phyloP scores from a whole-genome alignment of 1,140 invertebrate species.

The Drosophila tsacasi region DNA sequence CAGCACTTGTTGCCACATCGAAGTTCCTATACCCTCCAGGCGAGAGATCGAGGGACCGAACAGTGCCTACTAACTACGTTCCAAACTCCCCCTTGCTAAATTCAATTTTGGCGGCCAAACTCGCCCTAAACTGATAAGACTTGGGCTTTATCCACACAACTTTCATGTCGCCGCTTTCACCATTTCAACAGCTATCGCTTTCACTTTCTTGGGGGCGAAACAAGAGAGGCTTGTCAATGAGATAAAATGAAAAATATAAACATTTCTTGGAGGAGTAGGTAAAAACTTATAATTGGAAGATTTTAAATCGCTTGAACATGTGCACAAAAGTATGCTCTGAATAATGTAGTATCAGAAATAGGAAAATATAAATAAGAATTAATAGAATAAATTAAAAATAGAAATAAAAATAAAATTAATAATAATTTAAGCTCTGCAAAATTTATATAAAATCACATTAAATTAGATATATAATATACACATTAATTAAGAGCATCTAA shows the following conservation, averaged over 20 bases:
- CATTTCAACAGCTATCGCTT: conserved; percentile 24
- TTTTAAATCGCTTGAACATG: not conserved
- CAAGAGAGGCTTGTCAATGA: not conserved
- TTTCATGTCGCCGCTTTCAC: conserved; percentile 29
- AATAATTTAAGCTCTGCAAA: no score
- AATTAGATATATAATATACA: not conserved
- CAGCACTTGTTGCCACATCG: conserved; percentile 61
- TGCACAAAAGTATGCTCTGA: not conserved
- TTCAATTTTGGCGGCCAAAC: conserved; percentile 49
- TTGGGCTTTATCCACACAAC: conserved; percentile 29
- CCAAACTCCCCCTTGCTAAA: conserved; percentile 23
- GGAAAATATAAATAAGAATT: not conserved
- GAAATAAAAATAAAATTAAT: no score
- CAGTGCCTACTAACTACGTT: conserved; percentile 4
- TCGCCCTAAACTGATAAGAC: conserved; percentile 45
- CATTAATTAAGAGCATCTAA: no score
- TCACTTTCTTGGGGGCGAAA: conserved; percentile 10
- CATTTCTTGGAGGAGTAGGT: not conserved
- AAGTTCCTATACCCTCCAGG: conserved; percentile 59
- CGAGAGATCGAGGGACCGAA: conserved; percentile 29
- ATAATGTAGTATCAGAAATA: no score
- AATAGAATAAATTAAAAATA: not conserved
- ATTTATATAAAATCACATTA: no score
- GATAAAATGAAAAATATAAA: not conserved
- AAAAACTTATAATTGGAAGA: not conserved